A percentile compares a stretch with the other conserved stretches of the same genome.
phyloP scores from a whole-genome alignment of 2,888 invertebrate species.

The Drosophila antonietae region DNA sequence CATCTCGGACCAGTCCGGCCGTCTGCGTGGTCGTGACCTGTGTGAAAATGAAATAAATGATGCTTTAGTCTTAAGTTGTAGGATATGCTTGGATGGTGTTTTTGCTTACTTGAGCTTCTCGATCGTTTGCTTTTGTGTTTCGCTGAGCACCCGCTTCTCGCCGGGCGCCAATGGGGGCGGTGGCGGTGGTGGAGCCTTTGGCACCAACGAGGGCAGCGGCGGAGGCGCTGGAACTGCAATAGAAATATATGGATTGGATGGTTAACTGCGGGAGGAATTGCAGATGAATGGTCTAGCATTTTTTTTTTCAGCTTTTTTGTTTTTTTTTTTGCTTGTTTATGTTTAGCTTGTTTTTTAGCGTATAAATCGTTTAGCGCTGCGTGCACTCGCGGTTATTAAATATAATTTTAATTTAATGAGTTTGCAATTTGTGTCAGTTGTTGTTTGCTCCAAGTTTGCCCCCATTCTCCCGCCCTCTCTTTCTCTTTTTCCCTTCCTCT shows the following conservation, averaged over 20 bases:
- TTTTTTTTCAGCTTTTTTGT: slow-evolving; percentile 10
- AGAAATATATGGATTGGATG: slow-evolving; percentile 4
- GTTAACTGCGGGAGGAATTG: slow-evolving; percentile 34
- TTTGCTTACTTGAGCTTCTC: slow-evolving; percentile 88
- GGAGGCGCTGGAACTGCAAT: slow-evolving; percentile 83
- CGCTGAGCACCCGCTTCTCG: slow-evolving; percentile 87
- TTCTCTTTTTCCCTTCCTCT: background rate
- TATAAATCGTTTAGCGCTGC: slow-evolving; percentile 76
- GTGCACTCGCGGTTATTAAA: slow-evolving; percentile 76
- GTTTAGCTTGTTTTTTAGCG: slow-evolving; percentile 28
- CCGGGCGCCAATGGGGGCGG: slow-evolving; percentile 87
- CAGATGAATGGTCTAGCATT: slow-evolving; percentile 29
- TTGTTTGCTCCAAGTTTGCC: slow-evolving; percentile 64
- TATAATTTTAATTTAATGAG: slow-evolving; percentile 80
- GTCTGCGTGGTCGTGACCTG: slow-evolving; percentile 89
- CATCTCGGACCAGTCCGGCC: slow-evolving; percentile 95
- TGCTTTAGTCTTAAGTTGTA: slow-evolving; percentile 23
- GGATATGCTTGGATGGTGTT: slow-evolving; percentile 4
- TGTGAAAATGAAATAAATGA: slow-evolving; percentile 65
- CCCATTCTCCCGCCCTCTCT: background rate
- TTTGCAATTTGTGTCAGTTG: slow-evolving; percentile 77
- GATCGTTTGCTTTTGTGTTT: slow-evolving; percentile 88
- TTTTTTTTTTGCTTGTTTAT: slow-evolving; percentile 14
- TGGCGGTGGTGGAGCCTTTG: slow-evolving; percentile 89
- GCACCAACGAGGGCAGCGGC: slow-evolving; percentile 83